phyloP scores from a whole-genome alignment of 1,140 invertebrate genomes.

The Eriosoma lanigerum region DNA sequence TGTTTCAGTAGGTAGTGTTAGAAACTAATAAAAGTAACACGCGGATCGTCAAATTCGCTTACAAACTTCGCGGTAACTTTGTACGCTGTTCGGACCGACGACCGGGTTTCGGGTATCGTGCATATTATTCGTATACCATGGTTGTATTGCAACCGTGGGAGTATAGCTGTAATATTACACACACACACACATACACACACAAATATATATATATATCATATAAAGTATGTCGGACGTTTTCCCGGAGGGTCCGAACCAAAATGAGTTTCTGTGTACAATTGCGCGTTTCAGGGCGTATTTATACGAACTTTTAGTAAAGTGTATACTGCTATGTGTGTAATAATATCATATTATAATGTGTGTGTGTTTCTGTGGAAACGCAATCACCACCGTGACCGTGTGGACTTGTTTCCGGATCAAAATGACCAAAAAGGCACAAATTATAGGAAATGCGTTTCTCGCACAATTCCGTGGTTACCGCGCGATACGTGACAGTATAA shows the following conservation, averaged over 20 bases:
- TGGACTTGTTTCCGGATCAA: neutral
- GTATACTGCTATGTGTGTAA: too few relatives aligned
- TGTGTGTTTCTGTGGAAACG: too few relatives aligned
- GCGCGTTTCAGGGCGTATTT: neutral
- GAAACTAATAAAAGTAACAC: too few relatives aligned
- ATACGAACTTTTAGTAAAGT: too few relatives aligned
- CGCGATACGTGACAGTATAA: too few relatives aligned
- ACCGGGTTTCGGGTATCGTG: neutral
- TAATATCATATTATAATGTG: neutral
- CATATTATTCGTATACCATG: neutral
- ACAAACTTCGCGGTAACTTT: neutral
- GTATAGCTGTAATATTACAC: neutral
- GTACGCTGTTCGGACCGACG: neutral
- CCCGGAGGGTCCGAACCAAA: constrained; percentile 6
- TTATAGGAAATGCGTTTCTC: too few relatives aligned
- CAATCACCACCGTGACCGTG: neutral
- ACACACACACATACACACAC: too few relatives aligned
- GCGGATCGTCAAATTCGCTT: too few relatives aligned
- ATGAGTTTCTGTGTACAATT: constrained; percentile 19
- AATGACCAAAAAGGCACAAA: too few relatives aligned
- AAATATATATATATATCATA: neutral
- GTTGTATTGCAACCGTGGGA: neutral
- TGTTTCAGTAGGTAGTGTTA: too few relatives aligned
- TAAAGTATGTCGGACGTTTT: neutral
- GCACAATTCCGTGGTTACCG: too few relatives aligned